Evolutionary conservation across 2,113 vertebrate species (phyloP), one percentile per base, ranked within the genome.

Genomic region (Pomatostomus ruficeps): DNA sequence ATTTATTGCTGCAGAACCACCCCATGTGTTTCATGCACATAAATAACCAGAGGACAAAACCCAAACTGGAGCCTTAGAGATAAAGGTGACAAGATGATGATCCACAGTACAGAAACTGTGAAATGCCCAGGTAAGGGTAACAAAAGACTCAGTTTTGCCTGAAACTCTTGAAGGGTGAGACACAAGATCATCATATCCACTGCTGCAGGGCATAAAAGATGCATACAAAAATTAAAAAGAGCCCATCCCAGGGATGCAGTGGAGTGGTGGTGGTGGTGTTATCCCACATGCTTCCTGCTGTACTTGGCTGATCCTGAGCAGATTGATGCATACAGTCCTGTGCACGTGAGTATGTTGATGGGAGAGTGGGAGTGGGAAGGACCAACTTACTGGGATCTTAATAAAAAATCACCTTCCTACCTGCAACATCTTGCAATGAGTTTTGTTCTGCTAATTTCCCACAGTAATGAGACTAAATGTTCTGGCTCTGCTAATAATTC

Each of bases 401-500:
- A 48, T 28, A 26, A 35, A 63, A 61, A 92, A 24, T 24, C 1
- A 0, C 29, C 33, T 88, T 91, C 38, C 7, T 57, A 4, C 33
- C 38, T 66, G 26, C 74, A 71, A 81, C 29, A 51, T 49, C 67
- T 86, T 86, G 29, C 33, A 33, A 7, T 26, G 67, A 33, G 14
- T 57, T 77, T 88, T 80, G 18, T 49, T 71, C 43, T 14, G 7
- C 33, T 70, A 1, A 45, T 88, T 88, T 80, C 24, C n/a, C n/a
- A 3, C 24, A 29, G 54, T 21, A 38, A 61, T n/a, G 63, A 78
- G 70, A 83, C 26, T 31, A 31, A 92, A 80, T 43, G 57, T 94
- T 94, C 51, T 33, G 40, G n/a, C 67, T 77, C 59, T 90, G 59
- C 43, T 91, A 67, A 48, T 43, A 59, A 65, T 67, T 90, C 18